Evolutionary conservation across 2,113 vertebrate species (phyloP).

Genomic region (Atrichornis clamosus): DNA sequence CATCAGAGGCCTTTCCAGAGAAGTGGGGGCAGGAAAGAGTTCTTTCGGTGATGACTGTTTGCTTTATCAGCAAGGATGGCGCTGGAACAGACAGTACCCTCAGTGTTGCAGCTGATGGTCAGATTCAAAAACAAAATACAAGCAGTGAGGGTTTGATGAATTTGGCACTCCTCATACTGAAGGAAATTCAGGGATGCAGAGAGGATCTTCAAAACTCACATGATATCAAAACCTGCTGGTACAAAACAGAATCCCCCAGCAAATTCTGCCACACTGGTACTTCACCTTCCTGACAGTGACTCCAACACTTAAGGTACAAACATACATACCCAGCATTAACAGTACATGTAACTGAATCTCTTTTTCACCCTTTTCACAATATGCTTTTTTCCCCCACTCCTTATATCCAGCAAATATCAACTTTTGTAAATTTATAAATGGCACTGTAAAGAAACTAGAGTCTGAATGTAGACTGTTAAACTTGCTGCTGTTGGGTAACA

Average conservation of each 20-base stretch:
- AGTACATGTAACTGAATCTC: background rate
- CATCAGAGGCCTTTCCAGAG: background rate
- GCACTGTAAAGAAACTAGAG: background rate
- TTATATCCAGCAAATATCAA: background rate
- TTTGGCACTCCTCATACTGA: background rate
- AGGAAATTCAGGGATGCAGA: background rate
- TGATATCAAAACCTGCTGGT: background rate
- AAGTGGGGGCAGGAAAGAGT: background rate
- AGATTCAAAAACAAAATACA: background rate
- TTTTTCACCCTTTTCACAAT: background rate
- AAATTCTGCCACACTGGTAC: background rate
- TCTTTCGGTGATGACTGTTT: background rate
- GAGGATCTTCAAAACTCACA: background rate
- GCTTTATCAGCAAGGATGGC: background rate
- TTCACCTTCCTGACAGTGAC: background rate
- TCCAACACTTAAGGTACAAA: background rate
- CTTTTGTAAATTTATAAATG: background rate
- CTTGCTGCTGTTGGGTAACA: background rate
- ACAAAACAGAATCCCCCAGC: background rate
- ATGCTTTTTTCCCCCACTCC: fast-evolving
- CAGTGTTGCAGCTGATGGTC: background rate
- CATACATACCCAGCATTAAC: background rate
- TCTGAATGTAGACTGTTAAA: background rate
- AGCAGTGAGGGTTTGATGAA: background rate
- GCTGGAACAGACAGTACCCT: background rate